These are phyloP conservation scores for Globia sparganii DNA, from an alignment of 2,888 invertebrate genomes.

Conservation along the genomic window DNA sequence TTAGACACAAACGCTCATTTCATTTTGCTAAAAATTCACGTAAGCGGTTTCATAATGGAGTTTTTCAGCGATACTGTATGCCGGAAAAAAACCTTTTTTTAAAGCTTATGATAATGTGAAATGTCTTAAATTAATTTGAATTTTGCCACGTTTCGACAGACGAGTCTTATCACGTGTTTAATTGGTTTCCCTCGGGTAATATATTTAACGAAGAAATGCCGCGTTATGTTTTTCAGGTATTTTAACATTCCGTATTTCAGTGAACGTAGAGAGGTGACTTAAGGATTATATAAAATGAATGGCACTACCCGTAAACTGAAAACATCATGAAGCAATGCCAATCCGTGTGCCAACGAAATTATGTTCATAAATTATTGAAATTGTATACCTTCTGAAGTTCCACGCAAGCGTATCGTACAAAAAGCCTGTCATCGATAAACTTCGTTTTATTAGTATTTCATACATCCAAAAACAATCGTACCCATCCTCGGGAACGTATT, in stretches of 20 bases:
- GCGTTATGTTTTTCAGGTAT: slow-evolving; percentile 16
- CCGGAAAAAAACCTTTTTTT: slow-evolving; percentile 71
- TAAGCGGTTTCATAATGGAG: slow-evolving; percentile 70
- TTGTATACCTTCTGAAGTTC: slow-evolving; percentile 57
- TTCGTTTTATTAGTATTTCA: slow-evolving; percentile 68
- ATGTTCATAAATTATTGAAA: slow-evolving; percentile 61
- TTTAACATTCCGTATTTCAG: slow-evolving; percentile 29
- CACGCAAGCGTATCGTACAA: slow-evolving; percentile 56
- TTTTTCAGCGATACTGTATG: slow-evolving; percentile 71
- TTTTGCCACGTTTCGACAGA: slow-evolving; percentile 69
- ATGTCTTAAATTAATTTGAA: slow-evolving; percentile 72
- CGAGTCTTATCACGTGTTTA: slow-evolving; percentile 60
- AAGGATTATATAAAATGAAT: slow-evolving; percentile 45
- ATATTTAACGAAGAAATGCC: slow-evolving; percentile 13
- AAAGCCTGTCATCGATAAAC: slow-evolving; percentile 66
- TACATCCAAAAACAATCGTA: slow-evolving; percentile 73
- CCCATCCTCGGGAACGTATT: slow-evolving; percentile 72
- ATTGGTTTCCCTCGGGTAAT: slow-evolving; percentile 56
- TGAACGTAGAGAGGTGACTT: slow-evolving; percentile 11
- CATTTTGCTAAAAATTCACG: slow-evolving; percentile 69
- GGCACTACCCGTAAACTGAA: slow-evolving; percentile 35
- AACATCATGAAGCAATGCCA: slow-evolving; percentile 51
- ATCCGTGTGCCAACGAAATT: slow-evolving; percentile 56
- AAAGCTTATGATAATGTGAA: slow-evolving; percentile 73
- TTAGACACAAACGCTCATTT: slow-evolving; percentile 66